Base-by-base conservation (phyloP, 1,140 invertebrate genomes). In the Antheraea mylitta region DNA sequence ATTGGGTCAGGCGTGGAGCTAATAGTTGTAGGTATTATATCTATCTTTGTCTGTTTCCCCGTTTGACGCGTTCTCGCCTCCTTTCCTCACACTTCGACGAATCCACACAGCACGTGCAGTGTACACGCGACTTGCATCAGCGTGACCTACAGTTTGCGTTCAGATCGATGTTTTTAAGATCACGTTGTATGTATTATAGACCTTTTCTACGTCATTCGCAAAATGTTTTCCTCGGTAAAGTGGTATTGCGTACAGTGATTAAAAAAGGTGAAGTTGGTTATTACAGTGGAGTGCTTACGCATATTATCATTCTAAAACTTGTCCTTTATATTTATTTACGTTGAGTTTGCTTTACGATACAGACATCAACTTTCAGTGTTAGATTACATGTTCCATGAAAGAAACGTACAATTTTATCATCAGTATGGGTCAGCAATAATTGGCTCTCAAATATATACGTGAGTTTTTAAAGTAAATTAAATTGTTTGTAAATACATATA, bases 91-190 rank as follows among this genome's bases (percentile, higher is more conserved):
- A 67, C 64, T 19, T 60, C 30, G 38, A 42, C 66, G 37, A 48
- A 11, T 48, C 18, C 9, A 42, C 38, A n/a, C 11, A n/a, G 80
- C 86, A 89, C 86, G 86, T 89, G 82, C 69, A 74, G 30, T 48
- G 75, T 72, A 86, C 86, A 86, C 83, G 86, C 76, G 85, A 85
- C 75, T 76, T 72, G 78, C 75, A 78, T 69, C 69, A 76, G 72
- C 77, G 77, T 82, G 82, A 85, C 86, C 83, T 83, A 81, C 78
- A 85, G 79, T 78, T 80, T 72, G 72, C 68, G 75, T 69, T 64
- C 75, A 70, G 77, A 66, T 67, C 61, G 68, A 71, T 70, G 71
- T 74, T 74, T 78, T 69, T 62, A 64, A 48, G 70, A 53, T 79
- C 82, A 82, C 80, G 82, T 82, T 77, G 77, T 53, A 53, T 13